Conservation (phyloP, 2,113 vertebrate genomes). For the Sapayoa aenigma region DNA sequence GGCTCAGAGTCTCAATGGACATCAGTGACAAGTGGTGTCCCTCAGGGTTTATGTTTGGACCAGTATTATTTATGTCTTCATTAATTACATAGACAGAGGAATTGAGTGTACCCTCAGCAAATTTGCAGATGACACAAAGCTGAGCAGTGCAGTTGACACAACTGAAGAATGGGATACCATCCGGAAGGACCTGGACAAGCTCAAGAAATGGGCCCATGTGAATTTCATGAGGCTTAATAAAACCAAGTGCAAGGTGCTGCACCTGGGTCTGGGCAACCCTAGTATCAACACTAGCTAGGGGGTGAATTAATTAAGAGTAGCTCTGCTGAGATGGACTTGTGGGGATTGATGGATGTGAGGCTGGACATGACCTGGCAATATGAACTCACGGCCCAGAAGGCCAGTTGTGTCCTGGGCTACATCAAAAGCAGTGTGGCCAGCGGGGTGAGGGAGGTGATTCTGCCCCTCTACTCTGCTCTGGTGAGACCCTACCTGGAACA, state of each 20-base stretch:
- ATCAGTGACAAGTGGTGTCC: not conserved
- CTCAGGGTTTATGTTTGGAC: not conserved
- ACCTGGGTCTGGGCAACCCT: not conserved
- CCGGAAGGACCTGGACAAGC: not conserved
- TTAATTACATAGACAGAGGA: not conserved
- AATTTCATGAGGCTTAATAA: not conserved
- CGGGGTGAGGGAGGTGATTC: rapidly evolving
- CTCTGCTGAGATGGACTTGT: not conserved
- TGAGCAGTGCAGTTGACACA: not conserved
- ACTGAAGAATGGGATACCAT: not conserved
- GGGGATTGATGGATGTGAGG: not conserved
- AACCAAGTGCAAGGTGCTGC: not conserved
- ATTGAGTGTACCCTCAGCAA: not conserved
- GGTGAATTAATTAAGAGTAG: not conserved
- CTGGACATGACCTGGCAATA: rapidly evolving
- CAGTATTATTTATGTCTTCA: not conserved
- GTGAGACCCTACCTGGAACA: not conserved
- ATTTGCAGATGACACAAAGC: not conserved
- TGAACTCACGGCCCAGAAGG: rapidly evolving
- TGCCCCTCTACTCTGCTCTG: not conserved
- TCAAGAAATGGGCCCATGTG: not conserved
- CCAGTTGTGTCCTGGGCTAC: rapidly evolving
- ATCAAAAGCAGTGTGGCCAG: rapidly evolving
- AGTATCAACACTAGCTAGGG: not conserved
- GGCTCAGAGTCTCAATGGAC: not conserved